Percentiles rank a stretch among this genome's conserved stretches.
Evolutionary conservation across 2,113 vertebrate species (phyloP).

Genomic region (Eira barbara): DNA sequence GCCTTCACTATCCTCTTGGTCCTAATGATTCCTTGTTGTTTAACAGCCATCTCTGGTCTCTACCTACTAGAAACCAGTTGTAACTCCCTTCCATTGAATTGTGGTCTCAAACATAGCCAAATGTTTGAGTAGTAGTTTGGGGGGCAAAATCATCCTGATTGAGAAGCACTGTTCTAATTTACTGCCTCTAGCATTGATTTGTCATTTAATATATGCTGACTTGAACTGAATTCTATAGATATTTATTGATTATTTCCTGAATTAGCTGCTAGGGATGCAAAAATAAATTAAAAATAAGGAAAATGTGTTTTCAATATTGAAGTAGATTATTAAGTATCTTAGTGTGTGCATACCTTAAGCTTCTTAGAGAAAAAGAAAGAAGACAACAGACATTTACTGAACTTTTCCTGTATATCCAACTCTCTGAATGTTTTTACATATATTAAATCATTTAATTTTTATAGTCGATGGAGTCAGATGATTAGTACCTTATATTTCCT

Average conservation of each 20-base stretch:
- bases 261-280: not conserved
- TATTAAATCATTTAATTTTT: not conserved
- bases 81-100: fast-evolving
- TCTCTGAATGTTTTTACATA: not conserved
- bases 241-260: not conserved
- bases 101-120: not conserved
- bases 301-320: not conserved
- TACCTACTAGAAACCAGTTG: not conserved
- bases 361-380: slow-evolving; percentile 16
- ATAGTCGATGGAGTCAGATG: not conserved
- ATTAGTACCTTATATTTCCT: not conserved
- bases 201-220: not conserved
- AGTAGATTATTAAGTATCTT: not conserved
- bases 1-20: not conserved
- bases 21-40: not conserved
- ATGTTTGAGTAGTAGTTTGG: not conserved
- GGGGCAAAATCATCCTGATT: not conserved
- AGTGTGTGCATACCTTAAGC: not conserved
- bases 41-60: not conserved
- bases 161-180: not conserved
- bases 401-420: not conserved
- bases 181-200: not conserved
- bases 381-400: not conserved
- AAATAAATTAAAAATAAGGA: not conserved
- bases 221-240: not conserved